Base-by-base conservation (phyloP, 1,140 invertebrate species). In the Atta colombica region DNA sequence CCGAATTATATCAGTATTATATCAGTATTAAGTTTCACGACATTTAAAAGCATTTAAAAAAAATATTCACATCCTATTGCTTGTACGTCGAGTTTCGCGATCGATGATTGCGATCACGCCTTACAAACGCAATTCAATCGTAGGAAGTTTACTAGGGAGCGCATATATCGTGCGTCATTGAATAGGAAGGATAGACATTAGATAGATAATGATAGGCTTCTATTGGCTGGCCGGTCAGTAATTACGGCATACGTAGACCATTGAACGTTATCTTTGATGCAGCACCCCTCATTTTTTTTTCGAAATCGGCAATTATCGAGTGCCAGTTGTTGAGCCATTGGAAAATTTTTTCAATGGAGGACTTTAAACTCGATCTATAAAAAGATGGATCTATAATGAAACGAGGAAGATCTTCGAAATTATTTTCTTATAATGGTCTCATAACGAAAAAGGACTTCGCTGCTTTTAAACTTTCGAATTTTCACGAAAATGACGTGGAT, bases 191-290 rank as follows among this genome's bases (percentile, higher is more conserved):
- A 66, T 39, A 69, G 31, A 81, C 66, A 35, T 53, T n/a, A 28
- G 65, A 71, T 71, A 81, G 78, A 81, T 81, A 81, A 81, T 81
- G 35, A 81, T 68, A 81, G 65, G 35, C 21, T 60, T 39, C 55
- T 81, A 81, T 71, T 21, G 35, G 78, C 3, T 69, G 49, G 21
- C 31, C 55, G 31, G 21, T 28, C 39, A 8, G 21, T 71, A 81
- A 81, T 81, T 81, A 81, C 53, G 31, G 51, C 53, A 71, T 35
- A 31, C 53, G n/a, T 39, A 45, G 16, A 31, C 51, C 25, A 71
- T 81, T 58, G 65, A 71, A 71, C 49, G 61, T 78, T 78, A 66
- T 25, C 12, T 28, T 69, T 58, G 35, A 81, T 58, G 61, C 31
- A 21, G 49, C 77, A 66, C 14, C 31, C 60, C 31, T 81, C 65